Conservation (phyloP, 2,888 invertebrate species). For the Argyra leucocephala region DNA sequence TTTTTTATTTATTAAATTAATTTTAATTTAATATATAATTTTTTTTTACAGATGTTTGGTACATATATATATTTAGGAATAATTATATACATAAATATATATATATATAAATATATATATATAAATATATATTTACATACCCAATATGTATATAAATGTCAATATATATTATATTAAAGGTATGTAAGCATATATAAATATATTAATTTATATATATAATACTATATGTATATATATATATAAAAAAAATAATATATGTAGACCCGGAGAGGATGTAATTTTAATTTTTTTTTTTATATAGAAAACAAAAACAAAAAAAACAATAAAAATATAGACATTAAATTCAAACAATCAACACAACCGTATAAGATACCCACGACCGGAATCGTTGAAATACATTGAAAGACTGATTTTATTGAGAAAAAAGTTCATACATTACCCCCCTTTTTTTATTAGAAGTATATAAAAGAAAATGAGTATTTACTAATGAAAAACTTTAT, state of each 20-base stretch:
- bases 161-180: neutral
- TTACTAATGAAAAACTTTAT: too few species aligned
- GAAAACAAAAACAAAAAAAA: conserved; percentile 10
- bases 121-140: neutral
- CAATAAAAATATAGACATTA: conserved; percentile 21
- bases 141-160: neutral
- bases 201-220: too few species aligned
- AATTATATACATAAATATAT: too few species aligned
- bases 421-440: neutral
- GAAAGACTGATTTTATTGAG: conserved; percentile 22
- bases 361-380: conserved; percentile 25
- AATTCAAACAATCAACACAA: conserved; percentile 25
- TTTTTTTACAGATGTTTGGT: neutral
- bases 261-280: conserved; percentile 8
- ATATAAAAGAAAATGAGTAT: too few species aligned
- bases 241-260: neutral
- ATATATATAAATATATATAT: neutral
- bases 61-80: too few species aligned
- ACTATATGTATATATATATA: neutral
- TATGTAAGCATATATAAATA: neutral
- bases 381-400: conserved; percentile 26
- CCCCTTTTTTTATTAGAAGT: neutral
- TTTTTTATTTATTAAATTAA: neutral
- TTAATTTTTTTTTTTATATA: neutral
- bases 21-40: neutral